Evolutionary conservation across 2,797 vertebrate species (phyloP).

Genomic region (Catamblyrhynchus diadema): DNA sequence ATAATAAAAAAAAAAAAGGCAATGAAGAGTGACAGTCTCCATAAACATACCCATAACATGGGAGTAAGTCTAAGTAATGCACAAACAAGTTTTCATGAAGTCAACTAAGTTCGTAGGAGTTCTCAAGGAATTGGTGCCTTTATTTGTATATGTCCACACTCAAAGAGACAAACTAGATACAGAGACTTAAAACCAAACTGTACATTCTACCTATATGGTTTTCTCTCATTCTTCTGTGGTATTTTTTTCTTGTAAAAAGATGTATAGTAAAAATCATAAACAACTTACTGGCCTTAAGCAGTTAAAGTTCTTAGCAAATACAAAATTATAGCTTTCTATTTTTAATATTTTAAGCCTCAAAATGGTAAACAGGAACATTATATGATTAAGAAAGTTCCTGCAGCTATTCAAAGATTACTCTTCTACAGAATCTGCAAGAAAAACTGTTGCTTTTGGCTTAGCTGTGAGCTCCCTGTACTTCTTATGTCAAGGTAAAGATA

Average conservation of each 20-base stretch:
- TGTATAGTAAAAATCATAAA: neutral
- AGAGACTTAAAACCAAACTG: neutral
- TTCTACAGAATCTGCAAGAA: neutral
- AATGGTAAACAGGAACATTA: neutral
- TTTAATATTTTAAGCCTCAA: neutral
- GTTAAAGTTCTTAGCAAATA: neutral
- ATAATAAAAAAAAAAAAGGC: neutral
- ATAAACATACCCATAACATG: neutral
- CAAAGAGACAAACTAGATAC: neutral
- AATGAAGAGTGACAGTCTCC: neutral
- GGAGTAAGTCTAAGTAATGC: neutral
- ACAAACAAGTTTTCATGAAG: neutral
- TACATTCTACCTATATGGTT: neutral
- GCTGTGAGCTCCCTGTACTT: neutral
- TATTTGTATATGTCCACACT: neutral
- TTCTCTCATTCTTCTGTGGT: neutral
- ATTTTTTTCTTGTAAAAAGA: neutral
- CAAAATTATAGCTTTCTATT: neutral
- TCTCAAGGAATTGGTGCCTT: neutral
- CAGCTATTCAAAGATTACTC: constrained; percentile 5
- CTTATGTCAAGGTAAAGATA: constrained; percentile 29
- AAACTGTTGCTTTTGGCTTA: constrained; percentile 26
- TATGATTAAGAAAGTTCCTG: constrained; percentile 5
- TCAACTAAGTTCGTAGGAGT: neutral
- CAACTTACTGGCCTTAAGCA: neutral